Evolutionary conservation across 2,113 vertebrate genomes (phyloP).

Genomic region (Dipodomys stephensi): DNA sequence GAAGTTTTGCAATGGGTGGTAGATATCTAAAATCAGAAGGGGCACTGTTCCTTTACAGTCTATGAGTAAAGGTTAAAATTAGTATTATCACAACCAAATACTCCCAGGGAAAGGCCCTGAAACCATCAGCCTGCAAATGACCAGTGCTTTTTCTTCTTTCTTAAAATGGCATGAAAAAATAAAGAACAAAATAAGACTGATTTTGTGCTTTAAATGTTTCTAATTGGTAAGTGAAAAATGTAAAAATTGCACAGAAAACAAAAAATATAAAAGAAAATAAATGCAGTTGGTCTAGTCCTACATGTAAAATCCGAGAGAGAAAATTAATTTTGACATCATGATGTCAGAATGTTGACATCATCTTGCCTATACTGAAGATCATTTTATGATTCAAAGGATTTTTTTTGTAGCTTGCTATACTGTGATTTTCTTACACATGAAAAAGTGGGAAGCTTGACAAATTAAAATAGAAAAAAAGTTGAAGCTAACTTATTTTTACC

Average conservation of each 20-base stretch:
- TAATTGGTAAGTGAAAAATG: constrained; percentile 35
- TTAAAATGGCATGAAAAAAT: constrained; percentile 23
- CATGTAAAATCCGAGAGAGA: constrained; percentile 14
- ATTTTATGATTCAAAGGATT: constrained; percentile 8
- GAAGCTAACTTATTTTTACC: neutral
- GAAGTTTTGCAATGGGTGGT: constrained; percentile 31
- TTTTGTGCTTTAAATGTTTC: constrained; percentile 49
- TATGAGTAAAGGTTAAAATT: neutral
- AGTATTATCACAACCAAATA: neutral
- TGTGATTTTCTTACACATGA: constrained; percentile 46
- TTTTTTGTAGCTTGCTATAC: neutral
- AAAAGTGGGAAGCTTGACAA: constrained; percentile 11
- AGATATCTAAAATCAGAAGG: constrained; percentile 17
- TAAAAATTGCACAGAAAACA: neutral
- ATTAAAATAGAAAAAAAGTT: constrained; percentile 18
- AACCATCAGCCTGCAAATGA: neutral
- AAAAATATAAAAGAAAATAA: neutral
- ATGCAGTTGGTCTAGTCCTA: constrained; percentile 1
- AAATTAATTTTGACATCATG: constrained; percentile 12
- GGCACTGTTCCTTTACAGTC: neutral
- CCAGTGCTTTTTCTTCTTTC: constrained; percentile 10
- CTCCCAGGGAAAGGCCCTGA: constrained; percentile 1
- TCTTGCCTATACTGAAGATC: neutral
- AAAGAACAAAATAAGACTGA: neutral
- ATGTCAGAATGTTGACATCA: neutral